A percentile compares a stretch with the other conserved stretches of the same genome.
Evolutionary conservation across 2,113 vertebrate genomes (phyloP).

Genomic region (Paramisgurnus dabryanus): DNA sequence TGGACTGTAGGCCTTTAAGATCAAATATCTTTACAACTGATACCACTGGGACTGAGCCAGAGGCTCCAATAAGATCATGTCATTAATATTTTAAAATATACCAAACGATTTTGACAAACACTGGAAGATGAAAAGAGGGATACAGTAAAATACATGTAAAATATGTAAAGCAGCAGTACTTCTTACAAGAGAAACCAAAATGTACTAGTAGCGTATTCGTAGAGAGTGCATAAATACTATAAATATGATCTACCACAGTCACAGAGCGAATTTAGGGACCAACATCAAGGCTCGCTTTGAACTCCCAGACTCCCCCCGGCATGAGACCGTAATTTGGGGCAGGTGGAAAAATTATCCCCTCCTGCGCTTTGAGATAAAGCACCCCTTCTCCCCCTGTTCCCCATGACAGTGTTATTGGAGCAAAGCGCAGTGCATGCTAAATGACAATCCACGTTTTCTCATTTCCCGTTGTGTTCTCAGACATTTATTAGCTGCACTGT

Average conservation of each 20-base stretch:
- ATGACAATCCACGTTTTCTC: constrained; percentile 16
- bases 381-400: constrained; percentile 14
- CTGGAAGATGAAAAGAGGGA: neutral
- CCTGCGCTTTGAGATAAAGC: constrained; percentile 71
- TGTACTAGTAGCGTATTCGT: neutral
- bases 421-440: constrained; percentile 37
- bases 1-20: neutral
- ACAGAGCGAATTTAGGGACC: constrained; percentile 56
- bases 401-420: constrained; percentile 11
- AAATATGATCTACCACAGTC: constrained; percentile 40
- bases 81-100: neutral
- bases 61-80: neutral
- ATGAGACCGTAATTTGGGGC: constrained; percentile 59
- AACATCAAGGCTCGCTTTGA: constrained; percentile 40
- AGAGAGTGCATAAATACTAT: constrained; percentile 2
- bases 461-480: constrained; percentile 7
- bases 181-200: neutral
- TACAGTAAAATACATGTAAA: neutral
- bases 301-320: constrained; percentile 30
- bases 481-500: constrained; percentile 42
- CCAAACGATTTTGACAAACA: neutral
- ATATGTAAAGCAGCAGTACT: too few species aligned
- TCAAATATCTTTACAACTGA: neutral
- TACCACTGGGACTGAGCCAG: neutral
- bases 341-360: constrained; percentile 62